Conservation (phyloP, 2,113 vertebrate species). For the Barbus barbus region DNA sequence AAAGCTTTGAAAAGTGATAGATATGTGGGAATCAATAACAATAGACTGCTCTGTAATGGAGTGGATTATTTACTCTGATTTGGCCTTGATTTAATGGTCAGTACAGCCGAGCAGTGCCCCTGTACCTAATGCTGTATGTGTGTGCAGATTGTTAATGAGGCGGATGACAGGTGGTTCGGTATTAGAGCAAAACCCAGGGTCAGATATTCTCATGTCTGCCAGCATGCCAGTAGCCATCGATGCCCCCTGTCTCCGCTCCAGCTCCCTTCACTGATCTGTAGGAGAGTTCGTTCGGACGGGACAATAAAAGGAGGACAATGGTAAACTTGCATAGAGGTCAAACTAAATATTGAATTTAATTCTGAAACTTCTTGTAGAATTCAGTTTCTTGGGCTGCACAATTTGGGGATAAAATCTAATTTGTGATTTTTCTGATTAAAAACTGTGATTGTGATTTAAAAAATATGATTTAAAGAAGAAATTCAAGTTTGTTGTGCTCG, state of each 20-base stretch:
- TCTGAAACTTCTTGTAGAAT: not conserved
- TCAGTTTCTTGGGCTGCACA: too few relatives aligned
- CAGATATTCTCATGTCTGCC: conserved; percentile 2
- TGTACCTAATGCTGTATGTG: conserved; percentile 6
- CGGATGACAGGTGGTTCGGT: conserved; percentile 43
- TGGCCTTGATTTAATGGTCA: conserved; percentile 13
- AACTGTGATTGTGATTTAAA: too few relatives aligned
- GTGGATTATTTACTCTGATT: not conserved
- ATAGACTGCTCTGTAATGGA: not conserved
- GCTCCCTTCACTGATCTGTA: not conserved
- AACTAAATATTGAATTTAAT: not conserved
- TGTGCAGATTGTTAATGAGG: conserved; percentile 48
- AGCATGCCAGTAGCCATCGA: not conserved
- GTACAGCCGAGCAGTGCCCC: not conserved
- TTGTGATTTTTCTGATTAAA: too few relatives aligned
- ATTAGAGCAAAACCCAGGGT: conserved; percentile 28
- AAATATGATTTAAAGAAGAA: too few relatives aligned
- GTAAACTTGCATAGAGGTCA: not conserved
- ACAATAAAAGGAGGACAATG: not conserved
- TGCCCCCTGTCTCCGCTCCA: not conserved
- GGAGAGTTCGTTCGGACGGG: not conserved
- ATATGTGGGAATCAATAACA: conserved; percentile 1
- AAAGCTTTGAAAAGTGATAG: not conserved
- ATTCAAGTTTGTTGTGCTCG: too few relatives aligned
- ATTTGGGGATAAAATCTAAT: too few relatives aligned